These are phyloP conservation scores for Halictus quadricinctus DNA, from an alignment of 2,888 invertebrate genomes.

Conservation along the genomic window DNA sequence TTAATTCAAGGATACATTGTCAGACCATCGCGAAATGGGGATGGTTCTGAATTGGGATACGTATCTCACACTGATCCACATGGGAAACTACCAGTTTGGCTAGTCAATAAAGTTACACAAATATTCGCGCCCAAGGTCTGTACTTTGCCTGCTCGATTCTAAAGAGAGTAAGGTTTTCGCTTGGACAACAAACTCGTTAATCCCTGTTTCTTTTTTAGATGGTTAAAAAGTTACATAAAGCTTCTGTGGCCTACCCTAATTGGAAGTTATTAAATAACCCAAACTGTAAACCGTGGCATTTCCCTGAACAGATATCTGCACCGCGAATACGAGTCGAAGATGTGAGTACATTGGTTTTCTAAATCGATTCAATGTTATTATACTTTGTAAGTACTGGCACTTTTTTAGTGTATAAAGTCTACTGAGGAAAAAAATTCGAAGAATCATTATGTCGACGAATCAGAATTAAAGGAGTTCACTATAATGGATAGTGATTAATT, in stretches of 20 bases:
- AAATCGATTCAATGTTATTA: slow-evolving; percentile 16
- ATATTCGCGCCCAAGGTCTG: slow-evolving; percentile 91
- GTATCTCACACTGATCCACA: slow-evolving; percentile 95
- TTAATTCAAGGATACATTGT: slow-evolving; percentile 85
- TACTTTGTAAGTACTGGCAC: slow-evolving; percentile 29
- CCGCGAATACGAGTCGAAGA: slow-evolving; percentile 88
- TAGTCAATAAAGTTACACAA: slow-evolving; percentile 94
- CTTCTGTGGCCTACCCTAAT: slow-evolving; percentile 90
- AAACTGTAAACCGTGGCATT: slow-evolving; percentile 93
- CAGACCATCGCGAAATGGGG: slow-evolving; percentile 83
- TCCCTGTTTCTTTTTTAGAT: slow-evolving; percentile 82
- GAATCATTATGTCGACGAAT: slow-evolving; percentile 80
- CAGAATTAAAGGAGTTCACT: slow-evolving; percentile 77
- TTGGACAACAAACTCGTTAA: neutral
- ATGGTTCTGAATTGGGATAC: slow-evolving; percentile 92
- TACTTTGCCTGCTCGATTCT: neutral
- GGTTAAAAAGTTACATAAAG: slow-evolving; percentile 91
- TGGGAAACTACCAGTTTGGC: slow-evolving; percentile 94
- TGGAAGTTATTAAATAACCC: slow-evolving; percentile 92
- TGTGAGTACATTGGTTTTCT: slow-evolving; percentile 82
- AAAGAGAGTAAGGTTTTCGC: neutral
- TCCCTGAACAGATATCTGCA: slow-evolving; percentile 91
- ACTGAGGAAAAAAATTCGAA: slow-evolving; percentile 79
- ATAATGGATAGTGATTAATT: slow-evolving; percentile 79
- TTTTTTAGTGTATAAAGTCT: slow-evolving; percentile 79